Conservation (phyloP, 2,113 vertebrate species). For the Sinocyclocheilus anshuiensis region DNA sequence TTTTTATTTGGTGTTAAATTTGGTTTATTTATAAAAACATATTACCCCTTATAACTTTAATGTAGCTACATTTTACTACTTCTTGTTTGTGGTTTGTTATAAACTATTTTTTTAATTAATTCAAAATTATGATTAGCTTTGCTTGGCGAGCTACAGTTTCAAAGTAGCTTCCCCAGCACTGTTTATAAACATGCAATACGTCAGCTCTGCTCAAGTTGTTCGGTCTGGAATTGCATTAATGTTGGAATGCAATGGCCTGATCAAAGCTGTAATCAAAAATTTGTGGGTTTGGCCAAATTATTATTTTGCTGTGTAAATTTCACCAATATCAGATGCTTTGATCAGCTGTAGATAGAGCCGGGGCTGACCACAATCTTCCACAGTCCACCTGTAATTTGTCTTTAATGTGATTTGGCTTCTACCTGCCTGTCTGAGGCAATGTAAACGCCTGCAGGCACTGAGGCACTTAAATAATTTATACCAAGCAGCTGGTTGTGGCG, state of each 20-base stretch:
- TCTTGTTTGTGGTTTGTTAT: not conserved
- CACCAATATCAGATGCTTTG: constrained; percentile 14
- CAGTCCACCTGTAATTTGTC: constrained; percentile 60
- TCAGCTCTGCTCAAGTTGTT: constrained; percentile 8
- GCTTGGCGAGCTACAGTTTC: not conserved
- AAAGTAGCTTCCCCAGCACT: not conserved
- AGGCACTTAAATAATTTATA: constrained; percentile 69
- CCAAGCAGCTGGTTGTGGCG: constrained; percentile 60
- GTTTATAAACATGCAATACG: constrained; percentile 10
- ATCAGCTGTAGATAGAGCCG: constrained; percentile 50
- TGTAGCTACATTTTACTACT: not conserved
- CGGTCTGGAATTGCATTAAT: not conserved
- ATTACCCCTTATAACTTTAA: not conserved
- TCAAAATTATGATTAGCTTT: not conserved
- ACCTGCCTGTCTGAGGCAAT: constrained; percentile 65
- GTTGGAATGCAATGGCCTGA: not conserved
- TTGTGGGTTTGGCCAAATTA: not conserved
- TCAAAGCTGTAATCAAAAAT: constrained; percentile 5
- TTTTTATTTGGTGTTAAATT: not conserved
- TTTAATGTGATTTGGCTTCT: constrained; percentile 70
- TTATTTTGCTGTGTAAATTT: not conserved
- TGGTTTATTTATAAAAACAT: not conserved
- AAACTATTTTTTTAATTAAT: not conserved
- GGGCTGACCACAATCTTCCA: constrained; percentile 46
- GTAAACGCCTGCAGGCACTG: constrained; percentile 64